A percentile compares a stretch with the other conserved stretches of the same genome.
phyloP scores from a whole-genome alignment of 1,140 invertebrate species.

The Parasteatoda tepidariorum region DNA sequence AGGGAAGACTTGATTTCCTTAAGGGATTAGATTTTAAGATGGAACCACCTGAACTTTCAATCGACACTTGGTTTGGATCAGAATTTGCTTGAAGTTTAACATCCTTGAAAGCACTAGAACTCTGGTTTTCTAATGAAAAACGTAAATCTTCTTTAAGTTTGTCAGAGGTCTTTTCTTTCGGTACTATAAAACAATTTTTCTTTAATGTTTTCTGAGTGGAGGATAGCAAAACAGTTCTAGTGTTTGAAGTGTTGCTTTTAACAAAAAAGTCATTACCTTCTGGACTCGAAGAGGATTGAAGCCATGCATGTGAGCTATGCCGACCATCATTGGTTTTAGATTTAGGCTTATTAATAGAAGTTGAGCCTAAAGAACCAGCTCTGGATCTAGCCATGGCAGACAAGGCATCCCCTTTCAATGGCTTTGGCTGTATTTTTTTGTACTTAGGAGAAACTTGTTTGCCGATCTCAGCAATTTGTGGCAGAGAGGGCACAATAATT shows the following conservation, averaged over 20 bases:
- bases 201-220: constrained; percentile 13
- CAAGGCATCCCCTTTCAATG: constrained; percentile 66
- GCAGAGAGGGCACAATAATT: constrained; percentile 56
- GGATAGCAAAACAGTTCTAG: constrained; percentile 1
- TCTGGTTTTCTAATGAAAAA: background rate
- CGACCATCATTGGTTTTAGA: constrained; percentile 32
- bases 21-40: constrained; percentile 8
- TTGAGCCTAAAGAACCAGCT: constrained; percentile 67
- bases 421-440: constrained; percentile 71
- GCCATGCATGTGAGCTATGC: constrained; percentile 45
- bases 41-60: constrained; percentile 12
- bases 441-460: constrained; percentile 66
- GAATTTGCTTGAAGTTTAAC: background rate
- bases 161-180: constrained; percentile 6
- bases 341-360: constrained; percentile 20
- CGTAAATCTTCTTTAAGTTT: background rate
- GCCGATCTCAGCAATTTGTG: constrained; percentile 13
- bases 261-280: constrained; percentile 10
- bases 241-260: background rate
- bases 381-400: constrained; percentile 75
- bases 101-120: background rate
- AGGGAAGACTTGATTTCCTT: constrained; percentile 21
- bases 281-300: constrained; percentile 20
- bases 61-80: background rate
- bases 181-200: constrained; percentile 24